Evolutionary conservation across 1,140 invertebrate species (phyloP), one percentile per base, ranked within the genome.

Genomic region (Rhizoglyphus robini): DNA sequence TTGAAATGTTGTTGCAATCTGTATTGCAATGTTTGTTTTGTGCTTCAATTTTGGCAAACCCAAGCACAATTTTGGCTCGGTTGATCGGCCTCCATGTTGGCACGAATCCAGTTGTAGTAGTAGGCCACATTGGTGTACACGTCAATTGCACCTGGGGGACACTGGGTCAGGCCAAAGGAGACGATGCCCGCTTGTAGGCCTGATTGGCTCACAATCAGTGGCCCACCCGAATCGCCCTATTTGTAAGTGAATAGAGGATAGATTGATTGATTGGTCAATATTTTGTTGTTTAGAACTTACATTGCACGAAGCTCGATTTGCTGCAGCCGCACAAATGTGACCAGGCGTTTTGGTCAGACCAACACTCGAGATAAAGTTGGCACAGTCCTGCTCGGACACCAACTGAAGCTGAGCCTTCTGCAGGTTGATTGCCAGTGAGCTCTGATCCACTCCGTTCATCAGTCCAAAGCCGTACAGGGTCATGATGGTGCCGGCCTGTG

Each of bases 151-250:
- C 75, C 76, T 5, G 70, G 67, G 20, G 73, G 75, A 36, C 72
- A 73, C 46, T 75, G 76, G 0, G 75, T 74, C n/a, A 72, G 72
- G 0, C 76, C 76, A 68, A 75, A 77, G 23, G 73, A 74, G 0
- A 75, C 76, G 11, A 75, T 67, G 11, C 76, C 76, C 23, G 71
- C 73, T 30, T 65, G 65, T 30, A n/a, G 15, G 15, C 25, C 25
- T 23, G n/a, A 23, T 58, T 3, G 3, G 5, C 15, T 58, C 18
- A 18, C 11, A 23, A 58, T 13, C 13, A 70, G 41, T 1, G 69
- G 69, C 13, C 69, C 69, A 13, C 69, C 69, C n/a, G 65, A 67
- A 48, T 70, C 69, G 20, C 69, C 69, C 69, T 70, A 60, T 66
- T n/a, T n/a, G n/a, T n/a, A n/a, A n/a, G n/a, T n/a, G n/a, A 46